Percentiles rank a stretch among this genome's conserved stretches.
phyloP scores from a whole-genome alignment of 2,797 vertebrate species.

The Ptychadena robeensis region DNA sequence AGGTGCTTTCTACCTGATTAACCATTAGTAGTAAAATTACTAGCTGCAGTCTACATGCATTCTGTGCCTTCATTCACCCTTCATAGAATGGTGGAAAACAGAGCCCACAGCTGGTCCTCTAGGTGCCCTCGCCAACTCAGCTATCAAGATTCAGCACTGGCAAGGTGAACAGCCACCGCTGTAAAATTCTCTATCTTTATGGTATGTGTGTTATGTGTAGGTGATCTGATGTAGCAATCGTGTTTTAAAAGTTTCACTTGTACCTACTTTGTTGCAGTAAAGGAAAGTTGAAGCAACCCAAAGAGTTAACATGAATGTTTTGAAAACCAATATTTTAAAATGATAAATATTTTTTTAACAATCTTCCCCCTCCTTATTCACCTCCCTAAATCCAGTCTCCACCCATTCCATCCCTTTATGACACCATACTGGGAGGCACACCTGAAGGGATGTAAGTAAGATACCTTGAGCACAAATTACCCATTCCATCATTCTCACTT shows the following conservation, averaged over 20 bases:
- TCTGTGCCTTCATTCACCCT: constrained; percentile 1
- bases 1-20: constrained; percentile 50
- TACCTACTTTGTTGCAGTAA: neutral
- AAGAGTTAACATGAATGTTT: constrained; percentile 48
- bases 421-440: constrained; percentile 44
- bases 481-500: neutral
- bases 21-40: constrained; percentile 28
- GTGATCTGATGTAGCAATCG: neutral
- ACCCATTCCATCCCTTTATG: constrained; percentile 22
- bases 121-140: constrained; percentile 14
- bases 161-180: constrained; percentile 33
- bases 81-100: neutral
- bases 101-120: constrained; percentile 9
- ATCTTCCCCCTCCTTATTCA: constrained; percentile 4
- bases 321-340: constrained; percentile 38
- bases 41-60: constrained; percentile 1
- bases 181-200: neutral
- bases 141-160: constrained; percentile 31
- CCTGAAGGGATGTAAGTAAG: constrained; percentile 53
- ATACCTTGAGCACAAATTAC: constrained; percentile 54
- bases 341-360: constrained; percentile 5
- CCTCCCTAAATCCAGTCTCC: neutral
- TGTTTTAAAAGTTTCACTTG: neutral
- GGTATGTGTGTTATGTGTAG: neutral
- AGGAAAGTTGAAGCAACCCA: neutral